phyloP scores from a whole-genome alignment of 1,140 invertebrate genomes.

The Drosophila varians region DNA sequence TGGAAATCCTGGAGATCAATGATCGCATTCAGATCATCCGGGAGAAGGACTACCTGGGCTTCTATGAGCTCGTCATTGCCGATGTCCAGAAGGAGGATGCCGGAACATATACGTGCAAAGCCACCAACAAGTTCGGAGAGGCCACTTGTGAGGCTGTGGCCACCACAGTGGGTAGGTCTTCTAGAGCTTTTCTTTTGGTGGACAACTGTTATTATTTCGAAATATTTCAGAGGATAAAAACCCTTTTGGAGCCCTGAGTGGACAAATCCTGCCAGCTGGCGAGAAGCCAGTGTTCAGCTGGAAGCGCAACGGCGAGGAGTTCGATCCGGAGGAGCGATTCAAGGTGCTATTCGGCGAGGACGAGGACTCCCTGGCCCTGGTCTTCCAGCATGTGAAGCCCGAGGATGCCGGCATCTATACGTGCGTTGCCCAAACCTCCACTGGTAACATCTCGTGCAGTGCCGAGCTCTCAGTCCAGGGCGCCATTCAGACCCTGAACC shows the following conservation, averaged over 20 bases:
- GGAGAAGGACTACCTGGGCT: conserved; percentile 91
- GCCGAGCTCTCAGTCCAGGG: conserved; percentile 96
- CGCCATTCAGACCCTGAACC: conserved; percentile 90
- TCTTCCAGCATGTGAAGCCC: conserved; percentile 96
- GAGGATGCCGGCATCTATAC: conserved; percentile 97
- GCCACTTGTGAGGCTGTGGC: conserved; percentile 90
- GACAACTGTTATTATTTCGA: too few relatives aligned
- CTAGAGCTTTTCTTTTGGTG: background rate
- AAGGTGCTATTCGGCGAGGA: conserved; percentile 96
- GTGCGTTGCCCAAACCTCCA: conserved; percentile 95
- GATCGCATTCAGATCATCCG: conserved; percentile 90
- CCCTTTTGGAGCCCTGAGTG: conserved; percentile 89
- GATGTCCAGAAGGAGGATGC: conserved; percentile 92
- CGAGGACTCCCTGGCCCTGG: conserved; percentile 94
- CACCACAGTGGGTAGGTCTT: conserved; percentile 89
- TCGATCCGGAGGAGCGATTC: conserved; percentile 96
- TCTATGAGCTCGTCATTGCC: conserved; percentile 95
- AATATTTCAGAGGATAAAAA: conserved; percentile 89
- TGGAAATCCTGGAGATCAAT: conserved; percentile 87
- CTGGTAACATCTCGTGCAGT: conserved; percentile 96
- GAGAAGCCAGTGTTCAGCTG: conserved; percentile 93
- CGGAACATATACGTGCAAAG: conserved; percentile 94
- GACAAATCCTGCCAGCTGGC: conserved; percentile 88
- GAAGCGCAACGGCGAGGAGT: conserved; percentile 94
- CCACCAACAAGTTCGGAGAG: conserved; percentile 93